Evolutionary conservation across 2,888 invertebrate species (phyloP), one percentile per base, ranked within the genome.

Genomic region (Stegophylla sp.): DNA sequence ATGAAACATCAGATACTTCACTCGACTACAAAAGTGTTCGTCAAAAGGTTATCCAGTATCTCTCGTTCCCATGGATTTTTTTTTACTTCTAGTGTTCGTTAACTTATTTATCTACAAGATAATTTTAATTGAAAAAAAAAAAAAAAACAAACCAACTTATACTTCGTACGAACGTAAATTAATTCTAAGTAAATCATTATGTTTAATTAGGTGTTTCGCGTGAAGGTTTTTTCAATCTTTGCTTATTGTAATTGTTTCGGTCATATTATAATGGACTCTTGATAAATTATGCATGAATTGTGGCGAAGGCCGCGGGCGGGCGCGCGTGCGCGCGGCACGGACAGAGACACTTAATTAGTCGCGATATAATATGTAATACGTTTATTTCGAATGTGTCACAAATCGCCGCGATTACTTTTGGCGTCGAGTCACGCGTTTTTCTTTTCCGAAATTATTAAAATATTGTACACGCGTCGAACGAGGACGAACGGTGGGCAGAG

Each of bases 141-240:
- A 34, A 66, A 66, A 43, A 43, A 64, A 64, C 43, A 23, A 15
- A 12, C 10, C 9, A 9, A 41, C n/a, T 34, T 28, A 53, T 17
- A 20, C n/a, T 71, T 71, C 23, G 20, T 71, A 51, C 53, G 20
- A 64, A 41, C 51, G 64, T 51, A 64, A 64, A 64, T 74, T 63
- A n/a, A 51, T 17, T 48, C 64, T 64, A 51, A 28, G 64, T 23
- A 61, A 74, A 63, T 74, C 48, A 9, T 45, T 12, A 17, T 23
- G 26, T 51, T 74, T 51, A 63, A 74, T 74, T 63, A 63, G 15
- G 9, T 63, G 28, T 64, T 51, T 13, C 17, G 23, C 15, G 17
- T 63, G 51, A 75, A 64, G 75, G 75, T 75, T 75, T 74, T 74
- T 51, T 73, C 23, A 20, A 41, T 72, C 5, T 41, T 43, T 23